A percentile compares a stretch with the other conserved stretches of the same genome.
phyloP scores from a whole-genome alignment of 2,888 invertebrate genomes.

The Nineta flava region DNA sequence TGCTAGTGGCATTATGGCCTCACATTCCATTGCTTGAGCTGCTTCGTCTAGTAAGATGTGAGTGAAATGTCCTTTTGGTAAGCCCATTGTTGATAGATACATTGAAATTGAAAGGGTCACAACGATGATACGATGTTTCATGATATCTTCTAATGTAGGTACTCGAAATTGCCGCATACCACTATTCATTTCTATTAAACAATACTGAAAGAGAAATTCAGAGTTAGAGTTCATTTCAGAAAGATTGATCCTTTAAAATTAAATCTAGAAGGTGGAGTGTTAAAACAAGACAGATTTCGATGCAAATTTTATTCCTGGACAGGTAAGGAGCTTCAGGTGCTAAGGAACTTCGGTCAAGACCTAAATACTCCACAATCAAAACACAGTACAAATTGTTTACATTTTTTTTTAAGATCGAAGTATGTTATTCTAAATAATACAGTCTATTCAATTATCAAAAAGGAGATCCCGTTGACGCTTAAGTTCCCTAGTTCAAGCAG shows the following conservation, averaged over 20 bases:
- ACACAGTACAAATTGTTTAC: too few species aligned
- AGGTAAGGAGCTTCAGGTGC: too few species aligned
- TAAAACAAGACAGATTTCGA: too few species aligned
- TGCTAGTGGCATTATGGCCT: slow-evolving; percentile 64
- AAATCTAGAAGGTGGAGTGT: not conserved
- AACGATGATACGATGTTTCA: slow-evolving; percentile 54
- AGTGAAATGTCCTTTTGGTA: slow-evolving; percentile 52
- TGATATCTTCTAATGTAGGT: slow-evolving; percentile 54
- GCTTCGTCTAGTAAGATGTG: slow-evolving; percentile 78
- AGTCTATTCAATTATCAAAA: too few species aligned
- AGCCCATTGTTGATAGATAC: slow-evolving; percentile 49
- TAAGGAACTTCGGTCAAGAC: too few species aligned
- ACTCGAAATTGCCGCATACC: slow-evolving; percentile 42
- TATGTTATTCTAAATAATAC: too few species aligned
- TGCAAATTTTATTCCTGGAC: too few species aligned
- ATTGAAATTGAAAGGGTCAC: slow-evolving; percentile 67
- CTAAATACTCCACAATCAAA: too few species aligned
- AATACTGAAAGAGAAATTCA: slow-evolving; percentile 39
- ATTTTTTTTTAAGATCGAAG: too few species aligned
- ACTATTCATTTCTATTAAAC: slow-evolving; percentile 43
- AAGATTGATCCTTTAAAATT: not conserved
- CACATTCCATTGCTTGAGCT: slow-evolving; percentile 75
- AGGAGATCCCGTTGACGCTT: too few species aligned
- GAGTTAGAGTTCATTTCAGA: not conserved
- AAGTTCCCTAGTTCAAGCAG: too few species aligned